Evolutionary conservation across 2,113 vertebrate genomes (phyloP), one percentile per base, ranked within the genome.

Genomic region (Salvelinus alpinus): DNA sequence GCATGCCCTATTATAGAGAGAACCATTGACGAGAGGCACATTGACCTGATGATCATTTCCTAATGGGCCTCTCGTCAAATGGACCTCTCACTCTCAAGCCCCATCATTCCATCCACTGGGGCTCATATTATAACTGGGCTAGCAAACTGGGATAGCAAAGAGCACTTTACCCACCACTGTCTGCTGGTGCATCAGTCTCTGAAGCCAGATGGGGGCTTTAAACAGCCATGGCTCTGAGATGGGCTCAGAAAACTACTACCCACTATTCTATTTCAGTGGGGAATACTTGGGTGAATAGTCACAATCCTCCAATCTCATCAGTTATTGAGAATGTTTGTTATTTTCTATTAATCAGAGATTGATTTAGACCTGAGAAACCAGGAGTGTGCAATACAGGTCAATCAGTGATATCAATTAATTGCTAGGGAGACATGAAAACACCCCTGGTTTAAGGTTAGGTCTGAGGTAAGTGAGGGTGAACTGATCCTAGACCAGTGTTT

Each of bases 1-100:
- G 80, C 71, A 71, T 81, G 67, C 82, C 67, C 70, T 70, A 64
- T 81, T 70, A 54, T 64, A 75, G 66, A 81, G 67, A 64, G 20
- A 12, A 75, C 12, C n/a, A 13, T 72, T 75, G 71, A 78, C 73
- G 38, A 20, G 11, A 60, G 62, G 72, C 70, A 64, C 69, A 82
- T 75, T 68, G 64, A 71, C 71, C 0, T 80, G 68, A 74, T 79
- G 83, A 84, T 82, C 72, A 78, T 83, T 88, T 87, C 64, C 64
- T 85, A 84, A 88, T 82, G 77, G 77, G 34, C 72, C 66, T 81
- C 68, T 68, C 29, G 16, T 68, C 66, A 68, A 20, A 18, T 68
- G 31, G 66, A 38, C 29, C 66, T 18, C 27, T 68, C 71, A 72
- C 70, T 13, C 62, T 48, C 14, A 44, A 38, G 25, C n/a, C 67